Base-by-base conservation (phyloP, 2,888 invertebrate species). In the Seladonia tumulorum region DNA sequence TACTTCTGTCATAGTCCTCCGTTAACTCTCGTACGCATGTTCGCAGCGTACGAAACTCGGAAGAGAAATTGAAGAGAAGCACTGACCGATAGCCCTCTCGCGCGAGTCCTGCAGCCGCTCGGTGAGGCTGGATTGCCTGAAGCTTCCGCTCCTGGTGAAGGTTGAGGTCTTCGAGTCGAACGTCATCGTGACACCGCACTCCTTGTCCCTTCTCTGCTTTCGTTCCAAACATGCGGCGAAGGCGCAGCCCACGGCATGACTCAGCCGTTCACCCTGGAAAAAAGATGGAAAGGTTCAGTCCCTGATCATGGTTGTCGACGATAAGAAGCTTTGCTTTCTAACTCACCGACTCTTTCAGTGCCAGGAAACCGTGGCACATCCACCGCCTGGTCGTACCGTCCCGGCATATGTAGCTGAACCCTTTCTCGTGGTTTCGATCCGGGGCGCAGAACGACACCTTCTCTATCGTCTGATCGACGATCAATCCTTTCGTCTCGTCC, bases 381-480 rank as follows among this genome's bases (percentile, higher is more conserved):
- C 99, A 99, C 29, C 99, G 97, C 10, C 99, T 97, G 0, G 99
- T 99, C 22, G 99, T 99, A 84, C 99, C 99, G 95, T 99, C 99
- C 84, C 99, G 97, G 95, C 99, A 99, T 90, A 99, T 99, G 96
- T 99, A 99, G 88, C 99, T 99, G 96, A 99, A 99, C 35, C 99
- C 99, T 89, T 98, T 97, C 93, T 99, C 99, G 94, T 99, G 98
- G 95, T 99, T 99, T 86, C 99, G 97, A 95, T 99, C 99, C 1
- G 99, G 99, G 12, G 99, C 99, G 95, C 99, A 99, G 95, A 99
- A 99, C n/a, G 99, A 99, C 5, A 99, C 99, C 95, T 99, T 99
- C 95, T 99, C 99, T 87, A 99, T 99, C 42, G 99, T 99, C 96
- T 99, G 99, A 95, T 99, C 99, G 60, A 99, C 99, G 90, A 99